A percentile compares a stretch with the other conserved stretches of the same genome.
These are phyloP conservation scores for Miichthys miiuy DNA, from an alignment of 2,797 vertebrate genomes.

Conservation along the genomic window DNA sequence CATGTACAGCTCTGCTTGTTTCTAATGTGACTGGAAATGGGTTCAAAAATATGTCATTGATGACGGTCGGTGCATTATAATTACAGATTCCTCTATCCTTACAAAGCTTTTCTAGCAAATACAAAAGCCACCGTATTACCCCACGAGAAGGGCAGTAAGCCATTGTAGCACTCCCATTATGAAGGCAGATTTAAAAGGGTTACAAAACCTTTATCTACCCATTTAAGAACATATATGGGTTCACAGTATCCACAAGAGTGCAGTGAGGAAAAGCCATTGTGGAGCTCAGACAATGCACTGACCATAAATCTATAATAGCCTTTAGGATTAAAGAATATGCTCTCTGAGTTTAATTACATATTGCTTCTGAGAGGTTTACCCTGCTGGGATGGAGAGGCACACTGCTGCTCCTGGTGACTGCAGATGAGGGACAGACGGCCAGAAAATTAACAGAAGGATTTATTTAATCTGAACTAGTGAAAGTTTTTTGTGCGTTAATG, in stretches of 20 bases:
- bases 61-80: conserved; percentile 78
- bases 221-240: conserved; percentile 84
- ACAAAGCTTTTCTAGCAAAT: conserved; percentile 66
- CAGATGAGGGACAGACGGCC: conserved; percentile 77
- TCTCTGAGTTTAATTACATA: conserved; percentile 88
- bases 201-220: conserved; percentile 84
- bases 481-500: conserved; percentile 65
- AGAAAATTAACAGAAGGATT: conserved; percentile 80
- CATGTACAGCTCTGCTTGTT: conserved; percentile 66
- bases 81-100: conserved; percentile 75
- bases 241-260: conserved; percentile 58
- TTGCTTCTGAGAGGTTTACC: conserved; percentile 83
- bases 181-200: conserved; percentile 78
- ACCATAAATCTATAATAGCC: conserved; percentile 86
- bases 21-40: conserved; percentile 70
- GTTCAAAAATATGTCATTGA: conserved; percentile 84
- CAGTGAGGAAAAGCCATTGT: conserved; percentile 66
- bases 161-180: conserved; percentile 77
- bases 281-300: conserved; percentile 83
- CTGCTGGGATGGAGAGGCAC: conserved; percentile 52
- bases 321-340: conserved; percentile 89
- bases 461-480: conserved; percentile 75
- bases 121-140: conserved; percentile 75
- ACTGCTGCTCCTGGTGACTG: conserved; percentile 34
- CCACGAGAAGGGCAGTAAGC: conserved; percentile 56